phyloP scores from a whole-genome alignment of 1,140 invertebrate genomes.

The Drosophila navojoa region DNA sequence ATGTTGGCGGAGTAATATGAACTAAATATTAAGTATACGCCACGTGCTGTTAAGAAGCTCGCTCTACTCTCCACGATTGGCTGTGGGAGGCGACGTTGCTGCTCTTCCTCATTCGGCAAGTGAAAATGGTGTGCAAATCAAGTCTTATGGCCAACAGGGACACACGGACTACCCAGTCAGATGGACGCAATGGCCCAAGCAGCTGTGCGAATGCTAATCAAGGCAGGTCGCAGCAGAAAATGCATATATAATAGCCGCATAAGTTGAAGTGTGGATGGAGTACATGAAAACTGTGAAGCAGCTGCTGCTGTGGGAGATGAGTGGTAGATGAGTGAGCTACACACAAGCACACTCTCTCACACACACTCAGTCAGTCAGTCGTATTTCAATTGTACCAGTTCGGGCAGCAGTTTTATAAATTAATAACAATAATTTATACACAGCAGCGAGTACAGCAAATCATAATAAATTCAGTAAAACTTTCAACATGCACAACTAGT shows the following conservation, averaged over 20 bases:
- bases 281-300: slow-evolving; percentile 19
- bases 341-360: slow-evolving; percentile 20
- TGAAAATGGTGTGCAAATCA: slow-evolving; percentile 38
- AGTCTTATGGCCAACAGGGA: slow-evolving; percentile 24
- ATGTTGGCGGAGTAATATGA: no score
- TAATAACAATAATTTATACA: slow-evolving; percentile 81
- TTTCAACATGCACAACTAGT: slow-evolving; percentile 64
- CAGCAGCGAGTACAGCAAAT: slow-evolving; percentile 66
- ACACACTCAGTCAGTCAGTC: slow-evolving; percentile 5
- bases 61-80: not conserved
- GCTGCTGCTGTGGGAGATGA: not conserved
- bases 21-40: slow-evolving; percentile 26
- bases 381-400: slow-evolving; percentile 62
- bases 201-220: slow-evolving; percentile 33
- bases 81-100: slow-evolving; percentile 8
- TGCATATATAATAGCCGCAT: slow-evolving; percentile 17
- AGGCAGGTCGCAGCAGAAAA: slow-evolving; percentile 20
- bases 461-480: slow-evolving; percentile 74
- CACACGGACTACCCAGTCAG: slow-evolving; percentile 14
- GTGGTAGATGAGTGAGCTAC: not conserved
- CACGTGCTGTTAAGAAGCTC: not conserved
- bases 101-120: not conserved
- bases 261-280: slow-evolving; percentile 5
- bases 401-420: slow-evolving; percentile 73
- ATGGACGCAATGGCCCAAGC: slow-evolving; percentile 23